Conservation (phyloP, 2,888 invertebrate species). For the Lasioglossum marginatum region DNA sequence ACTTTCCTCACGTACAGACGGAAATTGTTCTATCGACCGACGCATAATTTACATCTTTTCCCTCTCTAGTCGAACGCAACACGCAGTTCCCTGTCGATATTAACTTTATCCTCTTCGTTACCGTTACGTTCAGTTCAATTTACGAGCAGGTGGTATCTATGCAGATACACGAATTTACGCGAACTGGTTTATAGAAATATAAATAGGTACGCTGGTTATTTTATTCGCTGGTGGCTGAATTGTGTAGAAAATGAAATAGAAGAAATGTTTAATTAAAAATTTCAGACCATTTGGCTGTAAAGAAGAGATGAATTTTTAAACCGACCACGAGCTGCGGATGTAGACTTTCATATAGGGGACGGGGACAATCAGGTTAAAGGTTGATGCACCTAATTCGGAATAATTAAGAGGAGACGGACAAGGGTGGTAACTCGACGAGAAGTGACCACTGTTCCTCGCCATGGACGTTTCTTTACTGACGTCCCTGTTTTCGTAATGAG, state of each 20-base stretch:
- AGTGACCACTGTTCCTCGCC: neutral
- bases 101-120: neutral
- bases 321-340: neutral
- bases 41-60: neutral
- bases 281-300: neutral
- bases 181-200: too few relatives aligned
- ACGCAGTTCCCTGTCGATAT: neutral
- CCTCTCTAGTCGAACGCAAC: neutral
- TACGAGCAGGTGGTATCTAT: too few relatives aligned
- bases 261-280: neutral
- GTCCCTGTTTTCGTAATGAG: neutral
- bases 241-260: too few relatives aligned
- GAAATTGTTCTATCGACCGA: neutral
- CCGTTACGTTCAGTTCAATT: too few relatives aligned
- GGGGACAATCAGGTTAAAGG: neutral
- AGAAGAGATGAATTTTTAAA: neutral
- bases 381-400: slow-evolving; percentile 8
- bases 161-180: too few relatives aligned
- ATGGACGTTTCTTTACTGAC: neutral
- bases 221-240: too few relatives aligned
- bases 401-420: neutral
- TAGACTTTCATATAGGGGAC: neutral
- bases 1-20: neutral
- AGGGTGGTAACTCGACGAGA: neutral
- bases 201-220: too few relatives aligned